phyloP scores from a whole-genome alignment of 92 coral and sea anemone genomes.

The Actinostola sp. region DNA sequence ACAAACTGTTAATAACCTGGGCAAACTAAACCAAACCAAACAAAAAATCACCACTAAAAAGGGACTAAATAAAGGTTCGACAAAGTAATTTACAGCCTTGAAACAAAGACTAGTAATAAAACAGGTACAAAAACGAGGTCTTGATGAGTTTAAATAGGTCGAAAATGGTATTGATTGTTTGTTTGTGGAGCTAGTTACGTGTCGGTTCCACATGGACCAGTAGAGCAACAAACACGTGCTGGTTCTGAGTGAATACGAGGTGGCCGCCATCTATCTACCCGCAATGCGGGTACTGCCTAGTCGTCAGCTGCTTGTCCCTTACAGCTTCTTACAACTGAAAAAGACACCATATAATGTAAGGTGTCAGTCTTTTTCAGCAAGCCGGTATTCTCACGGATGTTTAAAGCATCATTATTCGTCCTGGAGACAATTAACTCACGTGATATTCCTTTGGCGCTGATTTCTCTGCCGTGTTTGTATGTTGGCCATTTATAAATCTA shows the following conservation, averaged over 20 bases:
- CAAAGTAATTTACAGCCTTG: neutral
- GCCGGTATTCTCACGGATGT: too few relatives aligned
- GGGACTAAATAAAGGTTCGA: neutral
- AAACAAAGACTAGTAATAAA: constrained; percentile 2
- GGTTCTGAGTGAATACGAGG: neutral
- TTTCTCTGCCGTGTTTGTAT: too few relatives aligned
- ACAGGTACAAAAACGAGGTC: constrained; percentile 4
- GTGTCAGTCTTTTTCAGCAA: too few relatives aligned
- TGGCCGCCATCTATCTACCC: constrained; percentile 18
- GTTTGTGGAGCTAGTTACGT: neutral
- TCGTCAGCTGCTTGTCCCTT: neutral
- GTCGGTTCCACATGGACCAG: constrained; percentile 4
- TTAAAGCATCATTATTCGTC: too few relatives aligned
- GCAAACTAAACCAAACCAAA: neutral
- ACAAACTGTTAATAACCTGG: neutral
- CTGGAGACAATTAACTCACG: too few relatives aligned
- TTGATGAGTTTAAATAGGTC: neutral
- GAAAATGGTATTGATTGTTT: neutral
- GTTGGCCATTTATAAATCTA: too few relatives aligned
- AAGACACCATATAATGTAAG: too few relatives aligned
- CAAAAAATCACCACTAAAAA: neutral
- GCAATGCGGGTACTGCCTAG: constrained; percentile 31
- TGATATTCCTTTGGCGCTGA: too few relatives aligned
- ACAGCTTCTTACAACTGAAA: neutral
- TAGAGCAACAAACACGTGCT: neutral